Conservation (phyloP, 2,797 vertebrate genomes). For the Chiroxiphia lanceolata region DNA sequence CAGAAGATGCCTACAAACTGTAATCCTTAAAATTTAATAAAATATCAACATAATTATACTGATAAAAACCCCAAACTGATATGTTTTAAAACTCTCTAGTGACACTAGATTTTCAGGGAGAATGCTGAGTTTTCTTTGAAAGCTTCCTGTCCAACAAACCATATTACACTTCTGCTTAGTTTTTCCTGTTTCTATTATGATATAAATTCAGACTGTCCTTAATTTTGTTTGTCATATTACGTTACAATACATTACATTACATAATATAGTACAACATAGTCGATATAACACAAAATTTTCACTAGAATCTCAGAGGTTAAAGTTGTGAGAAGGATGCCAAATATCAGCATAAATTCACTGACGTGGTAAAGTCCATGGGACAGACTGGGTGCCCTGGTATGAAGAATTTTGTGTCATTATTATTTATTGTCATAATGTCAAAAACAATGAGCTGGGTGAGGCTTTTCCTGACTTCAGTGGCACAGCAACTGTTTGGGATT, state of each 20-base stretch:
- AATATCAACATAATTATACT: background rate
- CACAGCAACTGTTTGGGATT: slow-evolving; percentile 38
- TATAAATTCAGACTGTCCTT: background rate
- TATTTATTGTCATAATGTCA: slow-evolving; percentile 39
- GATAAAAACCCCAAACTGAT: background rate
- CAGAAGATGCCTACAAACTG: background rate
- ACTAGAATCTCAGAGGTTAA: background rate
- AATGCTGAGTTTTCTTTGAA: background rate
- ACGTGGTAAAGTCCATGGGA: background rate
- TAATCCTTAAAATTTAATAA: background rate
- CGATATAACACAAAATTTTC: background rate
- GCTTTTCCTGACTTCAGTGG: slow-evolving; percentile 39
- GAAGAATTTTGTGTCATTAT: slow-evolving; percentile 48
- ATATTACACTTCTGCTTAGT: background rate
- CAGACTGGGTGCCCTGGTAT: background rate
- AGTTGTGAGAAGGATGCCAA: background rate
- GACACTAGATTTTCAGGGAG: background rate
- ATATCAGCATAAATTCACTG: background rate
- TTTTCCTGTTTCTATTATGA: background rate
- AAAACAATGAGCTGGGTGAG: slow-evolving; percentile 52
- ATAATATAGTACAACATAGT: background rate
- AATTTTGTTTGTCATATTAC: background rate
- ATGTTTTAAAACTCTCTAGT: background rate
- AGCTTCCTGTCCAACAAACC: background rate
- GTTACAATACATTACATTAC: background rate